Percentiles rank a stretch among this genome's conserved stretches.
These are phyloP conservation scores for Zingel zingel DNA, from an alignment of 2,113 vertebrate genomes.

Conservation along the genomic window DNA sequence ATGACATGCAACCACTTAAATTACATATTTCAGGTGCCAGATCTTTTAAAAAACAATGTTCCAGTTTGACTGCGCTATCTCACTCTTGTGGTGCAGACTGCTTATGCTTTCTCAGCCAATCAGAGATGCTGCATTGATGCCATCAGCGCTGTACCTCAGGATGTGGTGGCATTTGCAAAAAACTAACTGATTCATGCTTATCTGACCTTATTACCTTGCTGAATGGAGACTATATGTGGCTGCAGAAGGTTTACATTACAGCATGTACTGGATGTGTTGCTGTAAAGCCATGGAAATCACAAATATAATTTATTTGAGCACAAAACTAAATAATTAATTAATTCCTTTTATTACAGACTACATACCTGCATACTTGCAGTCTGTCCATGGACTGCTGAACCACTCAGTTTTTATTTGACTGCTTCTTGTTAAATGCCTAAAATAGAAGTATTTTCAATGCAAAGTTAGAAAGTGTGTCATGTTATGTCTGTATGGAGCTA, in stretches of 20 bases:
- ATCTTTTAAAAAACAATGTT: neutral
- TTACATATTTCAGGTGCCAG: neutral
- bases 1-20: neutral
- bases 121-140: neutral
- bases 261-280: no score
- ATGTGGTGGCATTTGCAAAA: constrained; percentile 58
- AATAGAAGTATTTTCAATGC: neutral
- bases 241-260: neutral
- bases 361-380: neutral
- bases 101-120: neutral
- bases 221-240: neutral
- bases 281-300: neutral
- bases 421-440: neutral
- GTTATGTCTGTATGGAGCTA: neutral
- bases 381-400: neutral
- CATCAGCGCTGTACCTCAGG: constrained; percentile 37
- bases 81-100: constrained; percentile 18
- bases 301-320: neutral
- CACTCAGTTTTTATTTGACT: neutral
- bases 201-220: constrained; percentile 35
- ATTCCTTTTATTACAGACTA: neutral
- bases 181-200: constrained; percentile 37
- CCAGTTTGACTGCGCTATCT: constrained; percentile 6
- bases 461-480: neutral
- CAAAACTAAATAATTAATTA: neutral